phyloP scores from a whole-genome alignment of 2,797 vertebrate genomes.

The Pseudochaenichthys georgianus region DNA sequence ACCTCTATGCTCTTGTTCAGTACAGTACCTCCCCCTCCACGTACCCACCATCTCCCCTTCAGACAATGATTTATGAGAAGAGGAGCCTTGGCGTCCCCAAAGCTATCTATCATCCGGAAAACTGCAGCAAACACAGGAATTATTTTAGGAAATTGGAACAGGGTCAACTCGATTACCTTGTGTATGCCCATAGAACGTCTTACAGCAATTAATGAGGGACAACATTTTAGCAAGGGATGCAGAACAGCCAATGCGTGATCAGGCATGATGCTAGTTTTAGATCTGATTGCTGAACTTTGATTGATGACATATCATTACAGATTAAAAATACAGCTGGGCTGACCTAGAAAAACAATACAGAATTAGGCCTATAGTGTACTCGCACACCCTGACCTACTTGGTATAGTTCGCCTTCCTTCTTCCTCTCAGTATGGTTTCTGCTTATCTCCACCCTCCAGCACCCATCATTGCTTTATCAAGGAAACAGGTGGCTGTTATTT shows the following conservation, averaged over 20 bases:
- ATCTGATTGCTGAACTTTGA: constrained; percentile 65
- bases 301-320: constrained; percentile 70
- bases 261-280: constrained; percentile 47
- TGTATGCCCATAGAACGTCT: constrained; percentile 76
- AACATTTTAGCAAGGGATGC: constrained; percentile 79
- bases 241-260: constrained; percentile 49
- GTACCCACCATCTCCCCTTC: constrained; percentile 65
- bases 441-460: constrained; percentile 72
- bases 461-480: constrained; percentile 65
- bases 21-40: constrained; percentile 54
- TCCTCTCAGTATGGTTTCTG: constrained; percentile 69
- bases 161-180: constrained; percentile 84
- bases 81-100: constrained; percentile 84
- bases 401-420: constrained; percentile 77
- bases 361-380: constrained; percentile 66
- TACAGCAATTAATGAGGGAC: constrained; percentile 77
- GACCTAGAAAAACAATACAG: constrained; percentile 83
- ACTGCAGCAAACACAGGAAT: constrained; percentile 88
- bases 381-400: constrained; percentile 86
- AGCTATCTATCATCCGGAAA: constrained; percentile 88
- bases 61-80: constrained; percentile 89
- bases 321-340: constrained; percentile 69
- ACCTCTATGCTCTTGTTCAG: constrained; percentile 54
- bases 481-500: constrained; percentile 76
- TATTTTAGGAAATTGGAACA: constrained; percentile 90